Evolutionary conservation across 92 coral and sea anemone genomes (phyloP).

Genomic region (Palythoa grandiflora): DNA sequence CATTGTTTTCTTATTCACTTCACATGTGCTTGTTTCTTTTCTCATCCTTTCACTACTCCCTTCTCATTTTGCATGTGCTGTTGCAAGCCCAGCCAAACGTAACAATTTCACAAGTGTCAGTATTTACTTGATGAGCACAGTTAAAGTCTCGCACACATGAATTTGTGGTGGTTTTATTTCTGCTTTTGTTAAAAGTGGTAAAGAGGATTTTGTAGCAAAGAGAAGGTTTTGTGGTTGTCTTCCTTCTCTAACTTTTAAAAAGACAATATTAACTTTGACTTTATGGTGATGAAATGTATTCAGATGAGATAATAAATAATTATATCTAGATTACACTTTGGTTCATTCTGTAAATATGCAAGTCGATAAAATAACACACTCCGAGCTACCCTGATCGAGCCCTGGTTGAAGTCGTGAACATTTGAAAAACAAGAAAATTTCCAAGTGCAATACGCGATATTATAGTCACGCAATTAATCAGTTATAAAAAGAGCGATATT

Average conservation of each 20-base stretch:
- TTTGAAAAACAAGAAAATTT: too few species aligned
- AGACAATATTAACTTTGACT: not conserved
- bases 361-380: not conserved
- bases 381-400: not conserved
- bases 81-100: not conserved
- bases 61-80: not conserved
- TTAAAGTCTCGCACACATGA: not conserved
- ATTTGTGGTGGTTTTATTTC: not conserved
- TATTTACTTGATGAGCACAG: not conserved
- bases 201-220: not conserved
- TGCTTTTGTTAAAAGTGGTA: conserved; percentile 1
- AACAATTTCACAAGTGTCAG: not conserved
- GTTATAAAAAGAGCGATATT: too few species aligned
- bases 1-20: not conserved
- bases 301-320: conserved; percentile 27
- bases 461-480: too few species aligned
- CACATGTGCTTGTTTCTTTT: not conserved
- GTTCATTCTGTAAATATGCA: not conserved
- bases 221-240: not conserved
- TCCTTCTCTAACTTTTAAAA: conserved; percentile 6
- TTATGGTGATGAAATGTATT: conserved; percentile 29
- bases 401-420: too few species aligned
- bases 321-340: not conserved
- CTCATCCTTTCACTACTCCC: not conserved
- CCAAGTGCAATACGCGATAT: too few species aligned